Base-by-base conservation (phyloP, 1,140 invertebrate species). In the Hylaeus anthracinus region DNA sequence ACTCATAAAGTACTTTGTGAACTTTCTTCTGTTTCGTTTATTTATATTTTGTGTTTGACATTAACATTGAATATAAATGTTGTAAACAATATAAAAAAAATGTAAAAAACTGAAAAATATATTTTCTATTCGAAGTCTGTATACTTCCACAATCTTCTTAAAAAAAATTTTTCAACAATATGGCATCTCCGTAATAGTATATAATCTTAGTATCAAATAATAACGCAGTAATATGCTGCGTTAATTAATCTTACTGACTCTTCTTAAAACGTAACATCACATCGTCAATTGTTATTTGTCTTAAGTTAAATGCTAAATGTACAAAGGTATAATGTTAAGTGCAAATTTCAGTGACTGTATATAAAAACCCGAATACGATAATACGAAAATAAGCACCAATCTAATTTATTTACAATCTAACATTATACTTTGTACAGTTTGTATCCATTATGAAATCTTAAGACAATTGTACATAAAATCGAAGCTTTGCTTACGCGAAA, bases 191-290 rank as follows among this genome's bases (percentile, higher is more conserved):
- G 8, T 39, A 55, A 55, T 15, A 9, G 48, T 60, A 37, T 43
- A 48, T 58, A 14, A 26, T 26, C 12, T 58, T 58, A 43, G n/a
- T 26, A 69, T 69, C 2, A 66, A 61, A 48, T 14, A 67, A 56
- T 14, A 60, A 61, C 66, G 41, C 58, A 55, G 14, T 26, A 55
- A 56, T 41, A n/a, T 51, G 58, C 45, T 26, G 26, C 26, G 26
- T 26, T 26, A 48, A 6, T 4, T 14, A 60, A 15, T 83, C 63
- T 85, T n/a, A 72, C 39, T 67, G 77, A 58, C 63, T 61, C 69
- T 53, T 10, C 3, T 58, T 83, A 79, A 80, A 64, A 72, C 37
- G 1, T 81, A 85, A 63, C 77, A 81, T 85, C 69, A 81, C 69
- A 84, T 81, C 1, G 58, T 15, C 45, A 51, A n/a, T 45, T 37